These are phyloP conservation scores for Axinella damicornis DNA, from an alignment of 37 sponge, comb jelly and placozoan species.

Conservation along the genomic window DNA sequence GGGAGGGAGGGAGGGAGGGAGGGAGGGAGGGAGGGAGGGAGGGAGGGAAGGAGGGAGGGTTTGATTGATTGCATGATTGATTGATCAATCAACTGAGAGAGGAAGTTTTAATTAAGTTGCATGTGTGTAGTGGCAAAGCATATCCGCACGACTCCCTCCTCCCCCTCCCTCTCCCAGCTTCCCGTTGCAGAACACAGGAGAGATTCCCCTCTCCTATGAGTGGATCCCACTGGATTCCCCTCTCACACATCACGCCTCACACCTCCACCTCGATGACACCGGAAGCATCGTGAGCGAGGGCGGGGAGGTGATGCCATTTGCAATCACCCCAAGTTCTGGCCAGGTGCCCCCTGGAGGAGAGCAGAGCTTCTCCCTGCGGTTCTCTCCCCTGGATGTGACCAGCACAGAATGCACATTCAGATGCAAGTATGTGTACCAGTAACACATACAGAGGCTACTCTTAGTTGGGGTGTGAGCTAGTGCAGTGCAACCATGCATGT, in stretches of 20 bases:
- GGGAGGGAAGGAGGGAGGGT: conserved; percentile 18
- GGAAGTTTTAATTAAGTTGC: too few relatives aligned
- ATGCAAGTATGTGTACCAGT: conserved; percentile 73
- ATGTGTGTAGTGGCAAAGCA: too few relatives aligned
- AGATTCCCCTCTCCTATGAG: conserved; percentile 47
- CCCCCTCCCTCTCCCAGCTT: conserved; percentile 40
- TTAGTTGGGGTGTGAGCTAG: too few relatives aligned
- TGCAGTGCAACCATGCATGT: too few relatives aligned
- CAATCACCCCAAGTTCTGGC: conserved; percentile 77
- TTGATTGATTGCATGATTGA: too few relatives aligned
- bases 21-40: conserved; percentile 2
- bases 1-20: neutral
- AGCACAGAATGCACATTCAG: conserved; percentile 45
- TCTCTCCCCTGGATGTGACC: conserved; percentile 85
- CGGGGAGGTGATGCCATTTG: conserved; percentile 73
- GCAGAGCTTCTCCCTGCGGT: conserved; percentile 67
- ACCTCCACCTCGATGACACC: conserved; percentile 42
- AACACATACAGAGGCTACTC: too few relatives aligned
- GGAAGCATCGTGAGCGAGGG: conserved; percentile 57
- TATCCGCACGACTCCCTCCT: neutral
- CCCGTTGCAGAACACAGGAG: conserved; percentile 67
- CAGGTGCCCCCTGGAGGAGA: conserved; percentile 75
- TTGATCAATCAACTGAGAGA: too few relatives aligned
- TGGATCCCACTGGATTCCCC: conserved; percentile 57
- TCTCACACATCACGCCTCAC: conserved; percentile 9